phyloP scores from a whole-genome alignment of 2,888 invertebrate species.

The Orgyia antiqua region DNA sequence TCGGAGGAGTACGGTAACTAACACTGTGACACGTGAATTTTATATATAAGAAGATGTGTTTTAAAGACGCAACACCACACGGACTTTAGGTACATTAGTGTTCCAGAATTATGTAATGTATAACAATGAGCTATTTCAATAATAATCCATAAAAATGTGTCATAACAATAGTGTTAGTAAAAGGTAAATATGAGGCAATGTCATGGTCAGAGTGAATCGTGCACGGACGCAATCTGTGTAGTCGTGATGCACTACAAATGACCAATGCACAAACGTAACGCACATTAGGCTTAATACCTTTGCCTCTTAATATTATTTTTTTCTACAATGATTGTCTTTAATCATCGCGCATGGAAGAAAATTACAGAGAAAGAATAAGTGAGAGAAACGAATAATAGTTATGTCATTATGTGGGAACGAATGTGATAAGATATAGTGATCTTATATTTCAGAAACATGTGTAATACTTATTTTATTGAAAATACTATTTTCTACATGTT shows the following conservation, averaged over 20 bases:
- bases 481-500: too few species aligned
- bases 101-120: background rate
- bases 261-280: slow-evolving; percentile 48
- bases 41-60: too few species aligned
- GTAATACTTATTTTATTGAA: too few species aligned
- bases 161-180: slow-evolving; percentile 28
- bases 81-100: too few species aligned
- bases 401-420: slow-evolving; percentile 21
- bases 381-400: slow-evolving; percentile 26
- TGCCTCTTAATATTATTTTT: slow-evolving; percentile 42
- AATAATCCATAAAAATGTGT: slow-evolving; percentile 16
- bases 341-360: slow-evolving; percentile 47
- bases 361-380: slow-evolving; percentile 34
- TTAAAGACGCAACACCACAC: too few species aligned
- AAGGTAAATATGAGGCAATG: slow-evolving; percentile 60
- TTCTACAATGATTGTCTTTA: slow-evolving; percentile 52
- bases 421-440: too few species aligned
- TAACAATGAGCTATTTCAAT: slow-evolving; percentile 4
- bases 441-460: too few species aligned
- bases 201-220: slow-evolving; percentile 62
- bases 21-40: too few species aligned
- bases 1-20: too few species aligned
- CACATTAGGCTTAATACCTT: slow-evolving; percentile 58
- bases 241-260: slow-evolving; percentile 62
- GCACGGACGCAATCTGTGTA: slow-evolving; percentile 36